Evolutionary conservation across 2,888 invertebrate species (phyloP), one percentile per base, ranked within the genome.

Genomic region (Allophyes oxyacanthae): DNA sequence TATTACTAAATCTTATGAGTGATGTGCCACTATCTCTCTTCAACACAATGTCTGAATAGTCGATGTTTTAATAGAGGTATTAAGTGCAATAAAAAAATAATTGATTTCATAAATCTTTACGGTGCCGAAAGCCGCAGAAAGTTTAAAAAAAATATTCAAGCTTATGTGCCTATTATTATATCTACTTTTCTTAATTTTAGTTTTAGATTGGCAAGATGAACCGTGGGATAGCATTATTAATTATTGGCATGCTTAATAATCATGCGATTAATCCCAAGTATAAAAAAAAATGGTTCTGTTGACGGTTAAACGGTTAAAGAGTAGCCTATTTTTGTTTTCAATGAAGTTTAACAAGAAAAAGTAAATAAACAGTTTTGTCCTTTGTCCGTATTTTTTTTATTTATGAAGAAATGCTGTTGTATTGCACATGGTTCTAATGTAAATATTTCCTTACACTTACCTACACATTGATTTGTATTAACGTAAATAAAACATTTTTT

Each of bases 1-100:
- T 38, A 38, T 46, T 49, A 65, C 52, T 33, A 46, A 45, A 61
- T 46, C 34, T 25, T 30, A 40, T 51, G 38, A 67, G 53, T 67
- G 57, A 57, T 68, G 53, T 55, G 37, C 54, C 48, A 57, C 56
- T 42, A 62, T 43, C 28, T 37, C 33, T 50, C 42, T 25, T 46
- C 52, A 30, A 48, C 1, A 13, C 13, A 9, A 28, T 45, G 3
- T 30, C 14, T 1, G 28, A 41, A 51, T 41, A 48, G 33, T 51
- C 48, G 48, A 65, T 60, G 44, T 48, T 46, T 51, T 40, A 32
- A 55, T 51, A 28, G 50, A 40, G 10, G 36, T 37, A 46, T 32
- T 13, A 38, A 46, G 60, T 49, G 42, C 32, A 36, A 44, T 59
- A 28, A 37, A 52, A 5, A 25, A 30, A 37, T 53, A 49, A 64